Conservation (phyloP, 23 tunicate species). For the Trididemnum miniatum region DNA sequence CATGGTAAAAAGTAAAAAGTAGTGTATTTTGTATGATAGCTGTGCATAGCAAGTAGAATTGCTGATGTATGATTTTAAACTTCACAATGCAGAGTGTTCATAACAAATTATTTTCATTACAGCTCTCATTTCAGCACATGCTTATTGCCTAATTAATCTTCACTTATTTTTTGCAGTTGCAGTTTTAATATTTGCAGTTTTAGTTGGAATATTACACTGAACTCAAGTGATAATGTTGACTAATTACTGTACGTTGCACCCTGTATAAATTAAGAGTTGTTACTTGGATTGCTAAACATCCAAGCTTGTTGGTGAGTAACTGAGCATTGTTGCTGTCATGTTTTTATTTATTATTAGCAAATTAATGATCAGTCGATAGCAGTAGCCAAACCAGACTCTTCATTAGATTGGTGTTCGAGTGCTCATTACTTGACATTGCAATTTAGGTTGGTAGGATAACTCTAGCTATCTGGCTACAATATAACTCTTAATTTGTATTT, state of each 20-base stretch:
- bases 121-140: not conserved
- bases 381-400: not conserved
- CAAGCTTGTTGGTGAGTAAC: not conserved
- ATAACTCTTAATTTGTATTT: not conserved
- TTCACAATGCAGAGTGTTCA: not conserved
- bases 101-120: not conserved
- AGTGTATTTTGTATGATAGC: not conserved
- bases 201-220: not conserved
- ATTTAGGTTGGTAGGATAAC: not conserved
- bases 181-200: too few species aligned
- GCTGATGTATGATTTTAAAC: not conserved
- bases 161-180: too few species aligned
- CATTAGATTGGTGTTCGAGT: not conserved
- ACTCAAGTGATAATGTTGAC: not conserved
- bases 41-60: not conserved
- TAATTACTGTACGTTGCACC: not conserved
- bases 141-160: not conserved
- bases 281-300: not conserved
- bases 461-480: not conserved
- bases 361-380: not conserved
- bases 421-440: not conserved
- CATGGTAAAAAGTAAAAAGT: not conserved
- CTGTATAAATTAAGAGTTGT: not conserved
- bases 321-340: not conserved
- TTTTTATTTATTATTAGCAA: not conserved